These are phyloP conservation scores for Drosophila baimaii DNA, from an alignment of 1,140 invertebrate species.

Conservation along the genomic window DNA sequence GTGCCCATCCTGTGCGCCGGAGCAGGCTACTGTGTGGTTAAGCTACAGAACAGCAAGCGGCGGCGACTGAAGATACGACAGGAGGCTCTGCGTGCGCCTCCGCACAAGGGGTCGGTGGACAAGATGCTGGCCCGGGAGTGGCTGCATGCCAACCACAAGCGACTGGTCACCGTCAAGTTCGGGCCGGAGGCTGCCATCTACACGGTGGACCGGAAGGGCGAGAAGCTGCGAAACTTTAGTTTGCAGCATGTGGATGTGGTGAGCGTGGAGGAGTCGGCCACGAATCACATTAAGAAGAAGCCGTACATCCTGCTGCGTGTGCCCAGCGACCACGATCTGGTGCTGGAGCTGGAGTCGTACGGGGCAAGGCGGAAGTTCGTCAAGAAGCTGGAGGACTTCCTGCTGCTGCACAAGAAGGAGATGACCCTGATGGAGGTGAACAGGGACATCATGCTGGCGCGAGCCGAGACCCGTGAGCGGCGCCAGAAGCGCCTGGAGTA, in stretches of 20 bases:
- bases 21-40: slow-evolving; percentile 96
- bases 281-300: slow-evolving; percentile 90
- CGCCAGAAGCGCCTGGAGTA: slow-evolving; percentile 97
- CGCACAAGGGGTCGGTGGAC: slow-evolving; percentile 90
- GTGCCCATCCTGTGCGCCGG: slow-evolving; percentile 96
- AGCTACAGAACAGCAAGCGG: slow-evolving; percentile 94
- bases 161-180: slow-evolving; percentile 95
- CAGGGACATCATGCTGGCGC: slow-evolving; percentile 94
- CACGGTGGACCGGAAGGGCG: slow-evolving; percentile 94
- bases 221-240: slow-evolving; percentile 92
- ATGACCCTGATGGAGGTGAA: slow-evolving; percentile 84
- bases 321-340: slow-evolving; percentile 97
- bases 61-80: slow-evolving; percentile 92
- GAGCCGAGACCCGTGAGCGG: slow-evolving; percentile 97
- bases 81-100: slow-evolving; percentile 88
- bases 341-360: slow-evolving; percentile 95
- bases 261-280: slow-evolving; percentile 93
- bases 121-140: slow-evolving; percentile 98
- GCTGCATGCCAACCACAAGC: slow-evolving; percentile 96
- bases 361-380: slow-evolving; percentile 94
- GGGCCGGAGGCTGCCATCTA: slow-evolving; percentile 93
- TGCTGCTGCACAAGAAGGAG: slow-evolving; percentile 92
- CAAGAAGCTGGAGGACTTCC: slow-evolving; percentile 94
- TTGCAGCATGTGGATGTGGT: slow-evolving; percentile 91
- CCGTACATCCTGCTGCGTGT: slow-evolving; percentile 94